Percentiles rank a stretch among this genome's conserved stretches.
Conservation (phyloP, 2,888 invertebrate species). For the Chrysina gloriosa region DNA sequence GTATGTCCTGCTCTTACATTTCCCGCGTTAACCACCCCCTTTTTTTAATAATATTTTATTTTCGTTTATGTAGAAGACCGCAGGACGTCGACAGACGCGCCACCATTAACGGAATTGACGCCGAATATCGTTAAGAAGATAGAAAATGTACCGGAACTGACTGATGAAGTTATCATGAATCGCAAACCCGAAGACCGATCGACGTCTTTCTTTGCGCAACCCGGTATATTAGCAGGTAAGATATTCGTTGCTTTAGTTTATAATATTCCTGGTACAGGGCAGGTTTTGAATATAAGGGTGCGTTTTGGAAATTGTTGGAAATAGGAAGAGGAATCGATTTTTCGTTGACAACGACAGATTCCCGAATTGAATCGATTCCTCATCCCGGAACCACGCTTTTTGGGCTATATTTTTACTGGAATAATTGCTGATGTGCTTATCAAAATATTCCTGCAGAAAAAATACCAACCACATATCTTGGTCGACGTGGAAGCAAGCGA, state of each 20-base stretch:
- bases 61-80: conserved; percentile 4
- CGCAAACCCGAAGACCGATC: conserved; percentile 84
- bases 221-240: conserved; percentile 94
- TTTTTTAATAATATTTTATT: background rate
- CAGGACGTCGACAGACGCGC: conserved; percentile 21
- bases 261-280: no score
- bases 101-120: conserved; percentile 28
- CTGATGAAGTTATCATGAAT: conserved; percentile 84
- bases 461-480: background rate
- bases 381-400: no score
- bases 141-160: conserved; percentile 61
- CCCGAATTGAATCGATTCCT: no score
- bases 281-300: no score
- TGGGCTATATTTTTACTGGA: no score
- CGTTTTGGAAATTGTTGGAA: no score
- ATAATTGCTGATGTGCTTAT: background rate
- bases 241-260: no score
- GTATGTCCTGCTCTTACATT: conserved; percentile 23
- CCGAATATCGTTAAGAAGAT: conserved; percentile 15
- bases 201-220: conserved; percentile 94
- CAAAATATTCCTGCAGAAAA: background rate
- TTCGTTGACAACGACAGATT: no score
- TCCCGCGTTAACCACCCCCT: no score
- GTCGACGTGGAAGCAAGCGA: no score
- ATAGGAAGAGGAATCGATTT: no score